Percentiles rank a stretch among this genome's conserved stretches.
These are phyloP conservation scores for Eulemur rubriventer DNA, from an alignment of 2,797 vertebrate species.

Conservation along the genomic window DNA sequence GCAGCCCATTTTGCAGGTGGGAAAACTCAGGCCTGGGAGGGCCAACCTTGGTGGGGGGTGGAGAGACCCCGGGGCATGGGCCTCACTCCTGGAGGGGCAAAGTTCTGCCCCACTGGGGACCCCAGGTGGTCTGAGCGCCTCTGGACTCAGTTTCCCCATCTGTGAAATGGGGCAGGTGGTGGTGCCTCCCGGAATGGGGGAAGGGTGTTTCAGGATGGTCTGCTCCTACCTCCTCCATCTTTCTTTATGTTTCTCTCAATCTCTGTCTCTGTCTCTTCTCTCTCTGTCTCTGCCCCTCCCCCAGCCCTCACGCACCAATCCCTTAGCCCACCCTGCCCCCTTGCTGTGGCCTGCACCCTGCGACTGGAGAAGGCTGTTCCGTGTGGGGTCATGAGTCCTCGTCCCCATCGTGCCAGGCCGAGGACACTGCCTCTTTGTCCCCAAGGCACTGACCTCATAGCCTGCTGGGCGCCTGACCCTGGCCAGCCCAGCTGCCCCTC, in stretches of 20 bases:
- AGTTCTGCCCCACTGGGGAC: background rate
- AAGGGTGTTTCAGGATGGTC: background rate
- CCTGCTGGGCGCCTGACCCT: background rate
- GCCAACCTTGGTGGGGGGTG: too few relatives aligned
- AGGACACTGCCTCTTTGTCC: slow-evolving; percentile 73
- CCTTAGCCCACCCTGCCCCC: background rate
- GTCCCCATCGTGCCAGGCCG: slow-evolving; percentile 34
- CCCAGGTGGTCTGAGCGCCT: fast-evolving
- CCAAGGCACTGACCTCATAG: slow-evolving; percentile 45
- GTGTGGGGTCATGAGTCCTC: background rate
- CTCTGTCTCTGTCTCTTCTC: background rate
- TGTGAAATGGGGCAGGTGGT: background rate
- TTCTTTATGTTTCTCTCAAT: background rate
- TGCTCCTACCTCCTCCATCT: background rate
- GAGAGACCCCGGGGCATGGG: background rate
- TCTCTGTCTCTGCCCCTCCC: background rate
- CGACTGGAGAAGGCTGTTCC: background rate
- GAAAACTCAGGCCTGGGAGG: background rate
- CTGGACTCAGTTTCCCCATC: background rate
- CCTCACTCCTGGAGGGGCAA: background rate
- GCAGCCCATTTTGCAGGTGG: background rate
- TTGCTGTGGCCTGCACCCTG: background rate
- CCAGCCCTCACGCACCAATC: background rate
- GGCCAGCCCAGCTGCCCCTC: background rate
- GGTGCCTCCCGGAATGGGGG: background rate